Conservation (phyloP, 2,888 invertebrate species). For the Platycheirus rosarum region DNA sequence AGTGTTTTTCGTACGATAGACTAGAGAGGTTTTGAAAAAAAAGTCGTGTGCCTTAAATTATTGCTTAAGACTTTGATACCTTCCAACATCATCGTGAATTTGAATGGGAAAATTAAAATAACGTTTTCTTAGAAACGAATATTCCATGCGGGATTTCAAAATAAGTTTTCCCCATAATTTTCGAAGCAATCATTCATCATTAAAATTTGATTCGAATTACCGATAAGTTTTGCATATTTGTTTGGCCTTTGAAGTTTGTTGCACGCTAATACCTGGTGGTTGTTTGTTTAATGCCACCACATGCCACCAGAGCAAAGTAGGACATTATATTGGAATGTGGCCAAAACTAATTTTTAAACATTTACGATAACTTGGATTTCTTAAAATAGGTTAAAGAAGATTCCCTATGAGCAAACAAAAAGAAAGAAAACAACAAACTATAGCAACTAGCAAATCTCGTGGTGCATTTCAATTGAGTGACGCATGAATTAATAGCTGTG, state of each 20-base stretch:
- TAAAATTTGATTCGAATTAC: conserved; percentile 42
- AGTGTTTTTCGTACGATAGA: not conserved
- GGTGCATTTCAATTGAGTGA: conserved; percentile 34
- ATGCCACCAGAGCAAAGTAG: conserved; percentile 50
- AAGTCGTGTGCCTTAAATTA: conserved; percentile 8
- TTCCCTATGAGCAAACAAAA: conserved; percentile 19
- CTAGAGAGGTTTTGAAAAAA: not conserved
- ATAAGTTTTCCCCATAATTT: not conserved
- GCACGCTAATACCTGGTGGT: conserved; percentile 47
- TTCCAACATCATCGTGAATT: not conserved
- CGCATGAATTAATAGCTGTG: conserved; percentile 46
- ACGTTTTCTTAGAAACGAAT: not conserved
- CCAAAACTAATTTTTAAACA: conserved; percentile 64
- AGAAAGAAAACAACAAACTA: not conserved
- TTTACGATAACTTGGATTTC: conserved; percentile 52
- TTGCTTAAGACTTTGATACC: conserved; percentile 34
- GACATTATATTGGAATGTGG: conserved; percentile 67
- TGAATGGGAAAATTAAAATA: not conserved
- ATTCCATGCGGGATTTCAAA: conserved; percentile 1
- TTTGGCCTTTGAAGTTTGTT: conserved; percentile 48
- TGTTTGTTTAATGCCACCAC: conserved; percentile 45
- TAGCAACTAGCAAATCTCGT: conserved; percentile 22
- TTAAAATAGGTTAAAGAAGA: conserved; percentile 46
- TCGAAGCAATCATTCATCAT: conserved; percentile 55
- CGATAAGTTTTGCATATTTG: conserved; percentile 39